phyloP scores from a whole-genome alignment of 2,113 vertebrate genomes.

The Barnardius zonarius region DNA sequence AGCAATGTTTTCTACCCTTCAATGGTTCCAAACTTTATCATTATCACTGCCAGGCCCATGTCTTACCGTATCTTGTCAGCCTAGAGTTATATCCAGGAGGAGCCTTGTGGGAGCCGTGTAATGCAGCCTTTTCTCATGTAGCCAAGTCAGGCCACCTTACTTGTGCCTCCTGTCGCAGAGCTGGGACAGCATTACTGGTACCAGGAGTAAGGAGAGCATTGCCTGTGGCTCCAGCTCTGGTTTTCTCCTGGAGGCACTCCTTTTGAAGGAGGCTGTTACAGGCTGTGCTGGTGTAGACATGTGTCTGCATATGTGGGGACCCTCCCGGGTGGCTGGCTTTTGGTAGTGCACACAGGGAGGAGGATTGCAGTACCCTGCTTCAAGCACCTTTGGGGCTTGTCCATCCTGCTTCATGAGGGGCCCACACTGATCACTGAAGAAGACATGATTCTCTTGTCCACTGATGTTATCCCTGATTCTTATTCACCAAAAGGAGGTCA shows the following conservation, averaged over 20 bases:
- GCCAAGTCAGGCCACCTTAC: not conserved
- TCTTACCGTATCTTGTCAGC: not conserved
- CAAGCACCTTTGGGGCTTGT: too few species aligned
- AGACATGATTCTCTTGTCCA: not conserved
- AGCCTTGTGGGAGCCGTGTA: not conserved
- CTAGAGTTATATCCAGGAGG: not conserved
- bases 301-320: rapidly evolving
- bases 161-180: not conserved
- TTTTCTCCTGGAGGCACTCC: not conserved
- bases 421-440: not conserved
- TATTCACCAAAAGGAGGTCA: not conserved
- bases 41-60: not conserved
- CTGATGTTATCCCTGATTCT: not conserved
- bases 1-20: not conserved
- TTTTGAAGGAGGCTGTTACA: not conserved
- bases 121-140: not conserved
- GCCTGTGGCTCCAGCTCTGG: not conserved
- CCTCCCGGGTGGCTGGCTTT: not conserved
- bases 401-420: not conserved
- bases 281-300: not conserved
- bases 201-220: rapidly evolving
- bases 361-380: not conserved
- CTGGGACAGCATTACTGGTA: not conserved
- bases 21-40: not conserved
- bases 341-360: not conserved